Percentiles rank a stretch among this genome's conserved stretches.
These are phyloP conservation scores for Illadopsis cleaveri DNA, from an alignment of 2,113 vertebrate genomes.

Conservation along the genomic window DNA sequence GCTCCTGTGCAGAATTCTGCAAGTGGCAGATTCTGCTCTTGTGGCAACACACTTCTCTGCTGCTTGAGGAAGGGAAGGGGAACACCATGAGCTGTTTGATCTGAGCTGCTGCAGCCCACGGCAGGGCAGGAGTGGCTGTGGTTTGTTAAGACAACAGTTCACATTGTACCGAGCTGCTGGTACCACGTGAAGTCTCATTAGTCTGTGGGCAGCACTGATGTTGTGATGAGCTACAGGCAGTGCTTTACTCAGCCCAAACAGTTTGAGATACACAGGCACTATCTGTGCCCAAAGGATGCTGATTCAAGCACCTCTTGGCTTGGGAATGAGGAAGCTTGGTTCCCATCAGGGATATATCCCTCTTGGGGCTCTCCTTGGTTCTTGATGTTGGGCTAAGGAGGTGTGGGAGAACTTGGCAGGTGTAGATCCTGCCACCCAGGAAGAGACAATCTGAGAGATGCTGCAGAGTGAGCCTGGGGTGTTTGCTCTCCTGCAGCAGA, in stretches of 20 bases:
- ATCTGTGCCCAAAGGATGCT: not conserved
- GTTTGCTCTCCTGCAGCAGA: not conserved
- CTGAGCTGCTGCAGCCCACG: not conserved
- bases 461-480: not conserved
- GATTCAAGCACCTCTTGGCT: not conserved
- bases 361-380: not conserved
- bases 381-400: not conserved
- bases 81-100: not conserved
- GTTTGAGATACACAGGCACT: not conserved
- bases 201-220: not conserved
- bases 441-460: not conserved
- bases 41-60: not conserved
- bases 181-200: not conserved
- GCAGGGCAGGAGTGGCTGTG: not conserved
- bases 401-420: not conserved
- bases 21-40: fast-evolving
- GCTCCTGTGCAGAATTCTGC: fast-evolving
- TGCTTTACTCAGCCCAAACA: not conserved
- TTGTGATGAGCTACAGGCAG: not conserved
- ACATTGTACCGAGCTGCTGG: fast-evolving
- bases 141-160: not conserved
- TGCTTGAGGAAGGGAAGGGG: not conserved
- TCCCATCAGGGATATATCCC: not conserved
- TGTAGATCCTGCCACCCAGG: not conserved
- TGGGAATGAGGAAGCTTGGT: not conserved